phyloP scores from a whole-genome alignment of 2,888 invertebrate genomes.

The Harpalus rufipes region DNA sequence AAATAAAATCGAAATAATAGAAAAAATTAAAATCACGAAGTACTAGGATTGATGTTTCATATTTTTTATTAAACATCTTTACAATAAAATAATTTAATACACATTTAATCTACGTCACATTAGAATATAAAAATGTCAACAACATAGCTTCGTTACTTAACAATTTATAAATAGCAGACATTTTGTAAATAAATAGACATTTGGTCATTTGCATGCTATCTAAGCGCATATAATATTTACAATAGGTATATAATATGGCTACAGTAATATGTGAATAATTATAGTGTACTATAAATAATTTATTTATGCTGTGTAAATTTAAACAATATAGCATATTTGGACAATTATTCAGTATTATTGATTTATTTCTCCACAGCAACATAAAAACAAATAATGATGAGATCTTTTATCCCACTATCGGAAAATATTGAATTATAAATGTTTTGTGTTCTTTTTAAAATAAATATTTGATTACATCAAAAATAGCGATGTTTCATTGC shows the following conservation, averaged over 20 bases:
- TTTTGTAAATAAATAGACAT: constrained; percentile 50
- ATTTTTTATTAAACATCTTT: constrained; percentile 46
- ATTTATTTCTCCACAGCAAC: neutral
- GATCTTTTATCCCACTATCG: neutral
- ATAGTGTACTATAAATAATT: constrained; percentile 8
- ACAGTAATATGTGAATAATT: constrained; percentile 2
- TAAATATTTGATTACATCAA: neutral
- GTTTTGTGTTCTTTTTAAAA: neutral
- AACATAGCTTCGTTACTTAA: constrained; percentile 26
- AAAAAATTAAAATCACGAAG: neutral
- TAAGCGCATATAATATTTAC: constrained; percentile 11
- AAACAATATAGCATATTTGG: too few relatives aligned
- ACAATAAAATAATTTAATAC: constrained; percentile 52
- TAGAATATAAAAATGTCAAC: constrained; percentile 42
- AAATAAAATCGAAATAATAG: neutral
- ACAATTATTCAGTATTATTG: neutral
- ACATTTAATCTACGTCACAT: constrained; percentile 21
- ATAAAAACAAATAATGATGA: neutral
- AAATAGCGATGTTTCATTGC: neutral
- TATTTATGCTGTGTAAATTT: neutral
- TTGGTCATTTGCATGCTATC: constrained; percentile 40
- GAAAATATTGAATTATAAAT: neutral
- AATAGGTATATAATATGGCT: constrained; percentile 30
- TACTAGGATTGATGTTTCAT: neutral
- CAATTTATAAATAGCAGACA: constrained; percentile 40